Evolutionary conservation across 2,888 invertebrate genomes (phyloP).

Genomic region (Invenusta paracnida): DNA sequence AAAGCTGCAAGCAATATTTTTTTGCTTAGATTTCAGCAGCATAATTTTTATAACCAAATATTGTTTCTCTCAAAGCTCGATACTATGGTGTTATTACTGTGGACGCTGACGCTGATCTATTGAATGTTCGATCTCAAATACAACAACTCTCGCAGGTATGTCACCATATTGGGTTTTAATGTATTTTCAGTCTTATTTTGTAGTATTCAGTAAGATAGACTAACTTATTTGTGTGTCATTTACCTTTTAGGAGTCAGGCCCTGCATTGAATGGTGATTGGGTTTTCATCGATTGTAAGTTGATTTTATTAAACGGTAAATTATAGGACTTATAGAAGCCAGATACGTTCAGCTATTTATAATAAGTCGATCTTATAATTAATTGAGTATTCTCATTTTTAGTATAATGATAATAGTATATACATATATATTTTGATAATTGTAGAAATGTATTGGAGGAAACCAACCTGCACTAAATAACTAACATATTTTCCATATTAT

Average conservation of each 20-base stretch:
- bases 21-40: too few species aligned
- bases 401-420: too few species aligned
- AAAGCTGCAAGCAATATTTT: too few species aligned
- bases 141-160: background rate
- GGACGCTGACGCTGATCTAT: background rate
- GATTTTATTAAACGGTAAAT: background rate
- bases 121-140: background rate
- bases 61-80: background rate
- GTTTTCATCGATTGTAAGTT: background rate
- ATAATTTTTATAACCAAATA: background rate
- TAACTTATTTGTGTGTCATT: background rate
- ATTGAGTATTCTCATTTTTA: too few species aligned
- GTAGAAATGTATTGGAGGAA: too few species aligned
- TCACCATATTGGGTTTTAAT: background rate
- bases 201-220: background rate
- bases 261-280: background rate
- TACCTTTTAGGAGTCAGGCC: background rate
- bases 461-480: too few species aligned
- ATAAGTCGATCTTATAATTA: background rate
- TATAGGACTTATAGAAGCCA: too few species aligned
- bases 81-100: slow-evolving; percentile 29
- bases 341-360: too few species aligned
- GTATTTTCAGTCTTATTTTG: too few species aligned
- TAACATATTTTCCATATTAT: too few species aligned
- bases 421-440: too few species aligned